Conservation (phyloP, 2,888 invertebrate species). For the Therioaphis trifolii region DNA sequence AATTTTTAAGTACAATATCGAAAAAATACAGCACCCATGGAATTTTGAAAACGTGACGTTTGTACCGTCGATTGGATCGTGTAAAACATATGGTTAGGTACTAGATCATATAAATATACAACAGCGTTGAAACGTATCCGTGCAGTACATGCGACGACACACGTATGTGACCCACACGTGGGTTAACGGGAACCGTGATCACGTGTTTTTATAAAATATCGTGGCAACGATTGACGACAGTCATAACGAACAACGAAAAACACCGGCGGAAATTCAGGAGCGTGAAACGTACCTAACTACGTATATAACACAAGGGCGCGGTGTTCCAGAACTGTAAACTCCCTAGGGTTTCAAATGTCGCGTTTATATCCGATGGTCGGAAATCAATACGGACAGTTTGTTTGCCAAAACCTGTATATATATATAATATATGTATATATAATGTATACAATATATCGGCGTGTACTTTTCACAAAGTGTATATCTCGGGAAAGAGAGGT, state of each 20-base stretch:
- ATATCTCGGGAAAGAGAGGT: too few relatives aligned
- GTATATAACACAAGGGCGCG: background rate
- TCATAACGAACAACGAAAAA: too few relatives aligned
- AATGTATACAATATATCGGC: background rate
- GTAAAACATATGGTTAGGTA: background rate
- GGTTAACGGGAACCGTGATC: background rate
- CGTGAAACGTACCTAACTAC: background rate
- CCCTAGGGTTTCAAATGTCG: conserved; percentile 19
- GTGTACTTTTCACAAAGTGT: background rate
- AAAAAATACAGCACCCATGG: too few relatives aligned
- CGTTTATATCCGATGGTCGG: background rate
- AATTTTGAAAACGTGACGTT: background rate
- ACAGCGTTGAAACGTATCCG: background rate
- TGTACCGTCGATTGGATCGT: too few relatives aligned
- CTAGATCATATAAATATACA: background rate
- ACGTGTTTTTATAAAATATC: background rate
- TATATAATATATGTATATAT: too few relatives aligned
- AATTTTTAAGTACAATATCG: too few relatives aligned
- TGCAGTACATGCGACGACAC: too few relatives aligned
- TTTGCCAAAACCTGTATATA: conserved; percentile 11
- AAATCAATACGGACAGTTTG: conserved; percentile 34
- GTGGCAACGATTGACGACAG: background rate
- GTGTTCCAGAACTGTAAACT: background rate
- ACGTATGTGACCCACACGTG: background rate
- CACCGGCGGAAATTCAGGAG: background rate